These are phyloP conservation scores for Choreutis nemorana DNA, from an alignment of 2,888 invertebrate genomes.

Conservation along the genomic window DNA sequence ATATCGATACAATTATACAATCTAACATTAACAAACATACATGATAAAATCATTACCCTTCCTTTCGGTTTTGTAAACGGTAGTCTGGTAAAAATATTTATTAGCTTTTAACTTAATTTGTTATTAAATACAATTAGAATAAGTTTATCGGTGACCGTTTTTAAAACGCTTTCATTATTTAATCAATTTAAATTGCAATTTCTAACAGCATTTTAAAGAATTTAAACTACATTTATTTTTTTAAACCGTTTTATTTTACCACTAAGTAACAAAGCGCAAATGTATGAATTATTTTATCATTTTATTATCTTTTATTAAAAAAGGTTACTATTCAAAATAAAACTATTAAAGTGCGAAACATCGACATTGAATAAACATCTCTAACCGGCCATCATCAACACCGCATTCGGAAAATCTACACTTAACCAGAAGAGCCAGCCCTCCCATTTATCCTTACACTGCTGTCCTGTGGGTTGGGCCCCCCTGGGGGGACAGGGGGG, in stretches of 20 bases:
- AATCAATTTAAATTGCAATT: too few species aligned
- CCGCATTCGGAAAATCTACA: slow-evolving; percentile 68
- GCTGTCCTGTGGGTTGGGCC: slow-evolving; percentile 38
- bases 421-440: slow-evolving; percentile 67
- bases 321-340: too few species aligned
- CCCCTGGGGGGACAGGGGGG: slow-evolving; percentile 17
- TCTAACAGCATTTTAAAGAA: too few species aligned
- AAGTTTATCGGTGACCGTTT: too few species aligned
- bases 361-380: slow-evolving; percentile 25
- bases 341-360: too few species aligned
- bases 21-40: background rate
- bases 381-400: slow-evolving; percentile 58
- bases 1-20: slow-evolving; percentile 18
- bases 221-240: background rate
- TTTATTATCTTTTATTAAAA: too few species aligned
- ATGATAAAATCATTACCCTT: background rate
- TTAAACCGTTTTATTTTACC: too few species aligned
- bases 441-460: slow-evolving; percentile 67
- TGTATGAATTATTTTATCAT: too few species aligned
- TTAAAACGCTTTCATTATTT: too few species aligned
- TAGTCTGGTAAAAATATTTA: background rate
- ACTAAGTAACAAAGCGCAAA: too few species aligned
- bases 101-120: background rate
- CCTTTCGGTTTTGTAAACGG: background rate
- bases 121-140: too few species aligned